A percentile compares a stretch with the other conserved stretches of the same genome.
Evolutionary conservation across 1,140 invertebrate genomes (phyloP).

Genomic region (Elymnias hypermnestra): DNA sequence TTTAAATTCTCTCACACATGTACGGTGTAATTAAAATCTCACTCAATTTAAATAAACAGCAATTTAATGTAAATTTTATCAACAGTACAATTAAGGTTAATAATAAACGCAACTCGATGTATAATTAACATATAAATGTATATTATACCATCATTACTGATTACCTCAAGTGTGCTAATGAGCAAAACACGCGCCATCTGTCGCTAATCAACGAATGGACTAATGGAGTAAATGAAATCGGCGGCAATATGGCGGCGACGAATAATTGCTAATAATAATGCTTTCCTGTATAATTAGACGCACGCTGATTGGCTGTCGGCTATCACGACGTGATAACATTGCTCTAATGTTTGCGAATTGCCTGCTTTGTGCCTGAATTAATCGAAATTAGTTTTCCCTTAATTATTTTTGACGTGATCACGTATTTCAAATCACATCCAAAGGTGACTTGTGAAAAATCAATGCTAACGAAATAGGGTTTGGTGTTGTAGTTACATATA

Average conservation of each 20-base stretch:
- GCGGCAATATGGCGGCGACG: constrained; percentile 67
- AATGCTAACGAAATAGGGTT: too few species aligned
- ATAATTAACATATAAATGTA: constrained; percentile 7
- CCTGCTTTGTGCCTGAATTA: background rate
- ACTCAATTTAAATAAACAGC: constrained; percentile 6
- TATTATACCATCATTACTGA: constrained; percentile 16
- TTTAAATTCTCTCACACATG: too few species aligned
- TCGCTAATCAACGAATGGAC: constrained; percentile 69
- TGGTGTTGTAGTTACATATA: too few species aligned
- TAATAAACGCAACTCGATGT: background rate
- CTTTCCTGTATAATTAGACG: constrained; percentile 72
- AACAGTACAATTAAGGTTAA: constrained; percentile 2
- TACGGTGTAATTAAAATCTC: too few species aligned
- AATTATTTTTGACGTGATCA: too few species aligned
- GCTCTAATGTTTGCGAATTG: constrained; percentile 46
- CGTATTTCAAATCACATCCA: too few species aligned
- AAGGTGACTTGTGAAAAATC: too few species aligned
- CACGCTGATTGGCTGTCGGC: constrained; percentile 60
- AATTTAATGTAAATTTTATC: background rate
- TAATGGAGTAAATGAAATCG: constrained; percentile 72
- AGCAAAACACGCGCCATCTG: constrained; percentile 60
- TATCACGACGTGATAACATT: constrained; percentile 71
- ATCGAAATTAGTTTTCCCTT: too few species aligned
- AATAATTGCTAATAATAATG: constrained; percentile 75
- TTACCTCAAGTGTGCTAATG: constrained; percentile 53